Base-by-base conservation (phyloP, 2,113 vertebrate genomes). In the Montifringilla adamsi region DNA sequence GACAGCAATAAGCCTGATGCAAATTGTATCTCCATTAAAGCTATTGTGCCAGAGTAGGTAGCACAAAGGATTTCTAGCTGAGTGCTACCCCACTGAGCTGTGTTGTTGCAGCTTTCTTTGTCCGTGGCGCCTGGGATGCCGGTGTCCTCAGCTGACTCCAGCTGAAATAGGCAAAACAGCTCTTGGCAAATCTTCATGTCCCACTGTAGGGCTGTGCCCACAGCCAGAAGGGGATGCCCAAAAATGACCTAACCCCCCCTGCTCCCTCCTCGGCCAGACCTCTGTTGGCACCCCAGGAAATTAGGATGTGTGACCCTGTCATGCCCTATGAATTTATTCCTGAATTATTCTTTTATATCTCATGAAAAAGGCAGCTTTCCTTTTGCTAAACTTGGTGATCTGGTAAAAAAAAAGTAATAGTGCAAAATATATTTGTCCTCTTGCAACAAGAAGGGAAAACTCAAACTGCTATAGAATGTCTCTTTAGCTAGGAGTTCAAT, bases 101-200 rank as follows among this genome's bases (percentile, higher is more conserved):
- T 68, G 85, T 80, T 86, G 77, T n/a, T 43, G 52, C 41, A 84
- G 81, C 41, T 94, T 41, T 59, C 78, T 97, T 96, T 94, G 94
- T 95, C 91, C 2, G 0, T 68, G 70, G 74, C 9, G 26, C 80
- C 81, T 1, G 46, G 55, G 72, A 93, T 56, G 67, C 52, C 2
- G 8, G 31, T 77, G 83, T 96, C 95, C 94, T 96, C 79, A 41
- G 90, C 87, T 94, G 94, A 96, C 94, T 95, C 87, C 84, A 46
- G 69, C 76, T 66, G 83, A 59, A 90, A 87, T 3, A 30, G 74
- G 74, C 78, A 79, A 88, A 95, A 63, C 62, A 74, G 62, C 84
- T 83, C 82, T 90, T 93, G 87, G 93, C 90, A 85, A 55, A 13
- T 28, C 56, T 63, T 94, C 15, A 2, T n/a, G 11, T 64, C 81